phyloP scores from a whole-genome alignment of 2,888 invertebrate genomes.

The Polymixis flavicincta region DNA sequence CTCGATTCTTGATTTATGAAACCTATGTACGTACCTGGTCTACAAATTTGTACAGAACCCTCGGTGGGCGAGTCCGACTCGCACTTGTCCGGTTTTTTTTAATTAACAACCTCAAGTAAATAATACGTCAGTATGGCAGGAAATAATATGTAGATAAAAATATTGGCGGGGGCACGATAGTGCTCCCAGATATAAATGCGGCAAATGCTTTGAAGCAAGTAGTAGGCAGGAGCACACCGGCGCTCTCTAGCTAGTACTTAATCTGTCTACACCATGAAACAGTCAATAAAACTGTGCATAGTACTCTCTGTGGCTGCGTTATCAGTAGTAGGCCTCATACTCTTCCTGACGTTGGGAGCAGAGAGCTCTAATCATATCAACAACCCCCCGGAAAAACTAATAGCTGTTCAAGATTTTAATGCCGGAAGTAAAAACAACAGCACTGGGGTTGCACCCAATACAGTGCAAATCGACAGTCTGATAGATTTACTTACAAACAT shows the following conservation, averaged over 20 bases:
- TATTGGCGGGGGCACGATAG: background rate
- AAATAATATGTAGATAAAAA: conserved; percentile 11
- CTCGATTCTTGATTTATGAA: too few relatives aligned
- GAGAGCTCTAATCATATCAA: background rate
- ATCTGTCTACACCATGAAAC: conserved; percentile 10
- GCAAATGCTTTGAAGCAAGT: background rate
- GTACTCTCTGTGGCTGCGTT: background rate
- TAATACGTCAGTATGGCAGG: background rate
- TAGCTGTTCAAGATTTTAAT: too few relatives aligned
- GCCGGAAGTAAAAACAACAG: background rate
- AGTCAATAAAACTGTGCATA: background rate
- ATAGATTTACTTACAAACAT: too few relatives aligned
- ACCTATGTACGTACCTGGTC: too few relatives aligned
- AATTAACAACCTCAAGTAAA: background rate
- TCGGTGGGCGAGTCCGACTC: background rate
- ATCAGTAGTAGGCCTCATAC: background rate
- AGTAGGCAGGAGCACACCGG: background rate
- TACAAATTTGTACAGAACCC: too few relatives aligned
- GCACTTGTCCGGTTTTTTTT: background rate
- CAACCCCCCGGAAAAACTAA: too few relatives aligned
- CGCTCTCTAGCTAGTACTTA: background rate
- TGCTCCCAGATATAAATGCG: background rate
- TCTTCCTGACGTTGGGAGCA: background rate
- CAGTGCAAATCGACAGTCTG: too few relatives aligned
- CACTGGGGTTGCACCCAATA: background rate